Evolutionary conservation across 2,888 invertebrate genomes (phyloP).

Genomic region (Fragum fragum): DNA sequence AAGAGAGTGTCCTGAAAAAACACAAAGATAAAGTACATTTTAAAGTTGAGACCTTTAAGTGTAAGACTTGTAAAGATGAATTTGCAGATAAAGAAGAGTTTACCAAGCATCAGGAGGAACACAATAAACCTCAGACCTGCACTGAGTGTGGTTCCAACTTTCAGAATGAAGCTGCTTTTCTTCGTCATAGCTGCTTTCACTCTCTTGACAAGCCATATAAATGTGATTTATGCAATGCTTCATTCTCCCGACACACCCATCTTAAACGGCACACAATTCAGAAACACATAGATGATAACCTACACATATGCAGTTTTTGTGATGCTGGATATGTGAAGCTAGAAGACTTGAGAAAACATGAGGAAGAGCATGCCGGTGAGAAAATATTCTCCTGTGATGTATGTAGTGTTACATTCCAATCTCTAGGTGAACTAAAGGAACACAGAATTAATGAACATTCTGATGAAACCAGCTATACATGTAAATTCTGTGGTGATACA

Average conservation of each 20-base stretch:
- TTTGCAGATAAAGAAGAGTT: slow-evolving; percentile 4
- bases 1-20: not conserved
- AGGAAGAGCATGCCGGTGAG: slow-evolving; percentile 13
- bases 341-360: slow-evolving; percentile 16
- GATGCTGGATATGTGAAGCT: slow-evolving; percentile 23
- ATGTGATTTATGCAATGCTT: slow-evolving; percentile 25
- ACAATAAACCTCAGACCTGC: slow-evolving; percentile 20
- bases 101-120: not conserved
- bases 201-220: slow-evolving; percentile 11
- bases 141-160: not conserved
- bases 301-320: slow-evolving; percentile 25
- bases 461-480: slow-evolving; percentile 10
- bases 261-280: slow-evolving; percentile 21
- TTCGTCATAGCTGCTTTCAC: slow-evolving; percentile 13
- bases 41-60: not conserved
- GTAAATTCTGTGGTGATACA: slow-evolving; percentile 20
- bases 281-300: slow-evolving; percentile 27
- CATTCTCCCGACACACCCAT: slow-evolving; percentile 15
- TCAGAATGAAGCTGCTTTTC: not conserved
- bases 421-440: not conserved
- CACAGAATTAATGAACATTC: slow-evolving; percentile 4
- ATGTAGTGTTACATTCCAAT: slow-evolving; percentile 14
- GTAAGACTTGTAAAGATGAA: slow-evolving; percentile 10
- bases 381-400: slow-evolving; percentile 25
- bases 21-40: slow-evolving; percentile 17